Evolutionary conservation across 2,888 invertebrate genomes (phyloP).

Genomic region (Cerastoderma edule): DNA sequence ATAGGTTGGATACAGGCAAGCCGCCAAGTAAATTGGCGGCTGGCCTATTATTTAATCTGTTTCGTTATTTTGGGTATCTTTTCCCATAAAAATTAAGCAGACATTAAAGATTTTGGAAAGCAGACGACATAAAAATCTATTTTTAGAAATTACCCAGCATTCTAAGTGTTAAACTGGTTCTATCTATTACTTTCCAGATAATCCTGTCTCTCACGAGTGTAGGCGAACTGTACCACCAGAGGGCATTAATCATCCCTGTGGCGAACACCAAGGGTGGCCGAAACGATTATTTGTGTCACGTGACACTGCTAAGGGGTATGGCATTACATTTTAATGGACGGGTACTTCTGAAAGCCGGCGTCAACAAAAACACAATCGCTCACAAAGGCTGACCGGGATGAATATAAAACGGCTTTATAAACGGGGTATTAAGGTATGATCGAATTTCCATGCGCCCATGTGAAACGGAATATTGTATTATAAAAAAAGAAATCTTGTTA

Average conservation of each 20-base stretch:
- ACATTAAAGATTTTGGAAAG: too few relatives aligned
- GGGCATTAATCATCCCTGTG: not conserved
- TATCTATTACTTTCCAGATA: too few relatives aligned
- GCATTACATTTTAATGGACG: constrained; percentile 14
- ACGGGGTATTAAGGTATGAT: constrained; percentile 13
- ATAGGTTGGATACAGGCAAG: too few relatives aligned
- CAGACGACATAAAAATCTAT: too few relatives aligned
- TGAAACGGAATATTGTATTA: constrained; percentile 32
- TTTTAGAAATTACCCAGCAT: too few relatives aligned
- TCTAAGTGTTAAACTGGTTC: too few relatives aligned
- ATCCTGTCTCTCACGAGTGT: too few relatives aligned
- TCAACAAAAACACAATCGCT: constrained; percentile 4
- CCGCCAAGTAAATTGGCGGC: too few relatives aligned
- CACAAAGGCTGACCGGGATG: constrained; percentile 10
- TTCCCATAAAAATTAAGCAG: too few relatives aligned
- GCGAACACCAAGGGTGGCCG: not conserved
- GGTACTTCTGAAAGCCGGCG: not conserved
- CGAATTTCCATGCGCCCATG: constrained; percentile 17
- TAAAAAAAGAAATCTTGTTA: constrained; percentile 34
- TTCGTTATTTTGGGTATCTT: too few relatives aligned
- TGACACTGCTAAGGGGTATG: constrained; percentile 3
- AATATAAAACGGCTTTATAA: constrained; percentile 28
- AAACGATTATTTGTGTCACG: not conserved
- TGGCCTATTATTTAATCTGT: too few relatives aligned
- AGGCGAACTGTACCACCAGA: too few relatives aligned